Evolutionary conservation across 2,113 vertebrate genomes (phyloP), one percentile per base, ranked within the genome.

Genomic region (Anhinga rufa): DNA sequence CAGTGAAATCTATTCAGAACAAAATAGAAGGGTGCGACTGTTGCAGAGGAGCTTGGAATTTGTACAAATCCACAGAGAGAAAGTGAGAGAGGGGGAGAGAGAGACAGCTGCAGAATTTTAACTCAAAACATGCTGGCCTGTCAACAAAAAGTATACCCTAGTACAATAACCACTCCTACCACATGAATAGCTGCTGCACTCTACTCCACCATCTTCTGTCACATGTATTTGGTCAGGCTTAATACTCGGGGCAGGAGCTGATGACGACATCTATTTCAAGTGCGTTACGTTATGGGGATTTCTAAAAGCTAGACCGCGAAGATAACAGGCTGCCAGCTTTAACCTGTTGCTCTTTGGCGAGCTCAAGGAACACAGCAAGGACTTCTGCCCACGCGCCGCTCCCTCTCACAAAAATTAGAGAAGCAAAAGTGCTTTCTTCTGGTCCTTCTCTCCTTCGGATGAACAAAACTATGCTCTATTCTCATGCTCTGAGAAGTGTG

Each of bases 211-310:
- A 98, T 98, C 97, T 98, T 98, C 97, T 98, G 98, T 98, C 98
- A 97, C 80, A 97, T 97, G 97, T 97, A 94, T 97, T 98, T 97
- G 96, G 96, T 97, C 79, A 97, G 97, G 96, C 97, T 95, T 94
- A 97, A 94, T 94, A 92, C 96, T 93, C 83, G 54, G 97, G 96
- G 96, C 95, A 96, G 96, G 88, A 95, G 97, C 97, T 97, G 98
- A 98, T 98, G 98, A 98, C 70, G 98, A 98, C 98, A 98, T 98
- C 98, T 98, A 98, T 98, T 99, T 98, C 97, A 97, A 98, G 98
- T 97, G 82, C 95, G 97, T 98, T 98, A 98, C 97, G 97, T 98
- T 98, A 98, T 96, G 97, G 96, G 94, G 97, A 98, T 97, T 98
- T 97, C 97, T 98, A 96, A 91, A 96, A 97, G 96, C 95, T 94